phyloP scores from a whole-genome alignment of 1,140 invertebrate genomes.

The Caenorhabditis elegans region WBcel235 BX284606.5:14714001-14714500 shows the following conservation, averaged over 20 bases:
- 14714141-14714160: too few relatives aligned
- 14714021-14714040: too few relatives aligned
- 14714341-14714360: conserved; percentile 62
- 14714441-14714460: not conserved
- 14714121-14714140: too few relatives aligned
- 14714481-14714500: conserved; percentile 60
- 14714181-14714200: not conserved
- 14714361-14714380: conserved; percentile 56
- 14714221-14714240: conserved; percentile 39
- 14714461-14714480: too few relatives aligned
- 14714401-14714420: conserved; percentile 52
- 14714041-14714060: too few relatives aligned
- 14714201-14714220: conserved; percentile 42
- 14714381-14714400: conserved; percentile 60
- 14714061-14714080: too few relatives aligned
- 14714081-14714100: too few relatives aligned
- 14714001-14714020: too few relatives aligned
- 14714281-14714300: conserved; percentile 49
- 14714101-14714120: too few relatives aligned
- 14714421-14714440: conserved; percentile 51
- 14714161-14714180: not conserved
- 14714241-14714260: conserved; percentile 27
- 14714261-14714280: not conserved
- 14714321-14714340: conserved; percentile 63
- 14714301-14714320: conserved; percentile 58